Base-by-base conservation (phyloP, 2,797 vertebrate genomes). In the Chelidonichthys spinosus region DNA sequence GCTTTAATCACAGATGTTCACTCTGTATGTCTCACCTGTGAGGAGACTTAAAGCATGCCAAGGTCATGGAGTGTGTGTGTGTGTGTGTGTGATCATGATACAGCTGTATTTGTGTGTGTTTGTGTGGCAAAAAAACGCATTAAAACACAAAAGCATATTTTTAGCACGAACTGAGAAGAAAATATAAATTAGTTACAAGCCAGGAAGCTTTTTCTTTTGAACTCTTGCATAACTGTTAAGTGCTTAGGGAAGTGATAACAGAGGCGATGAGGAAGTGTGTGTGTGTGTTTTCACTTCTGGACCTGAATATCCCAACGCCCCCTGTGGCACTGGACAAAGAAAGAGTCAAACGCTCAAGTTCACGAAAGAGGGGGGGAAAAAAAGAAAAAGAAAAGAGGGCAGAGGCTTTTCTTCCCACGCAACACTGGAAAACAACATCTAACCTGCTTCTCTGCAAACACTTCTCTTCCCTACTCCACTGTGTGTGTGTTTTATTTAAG, bases 281-380 rank as follows among this genome's bases (percentile, higher is more conserved):
- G 25, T 25, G 25, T 25, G 25, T 25, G 25, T 86, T 83, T 82
- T 84, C 55, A 82, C 81, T 90, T 83, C 72, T 88, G 83, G 85
- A 89, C 89, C 91, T 89, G 87, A 89, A 91, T 92, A 89, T 90
- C 89, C 81, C 90, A 18, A 91, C 87, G 72, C 74, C 15, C 82
- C 85, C 77, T 54, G 65, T 91, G 87, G 90, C 80, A 75, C 47
- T 78, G 86, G 87, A 89, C 88, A 78, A 88, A 82, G 79, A 85
- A 84, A 39, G 52, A 68, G 65, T 73, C 67, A 50, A 86, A 83
- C 67, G 64, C 58, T 77, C 49, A 74, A 85, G 87, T 86, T 90
- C 78, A 85, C 32, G 15, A 59, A 59, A 37, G 55, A 83, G 72
- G 25, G 25, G 25, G 25, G 25, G 1, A 2, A 25, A 25, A 25